Evolutionary conservation across 2,113 vertebrate species (phyloP), one percentile per base, ranked within the genome.

Genomic region (Noctilio leporinus): DNA sequence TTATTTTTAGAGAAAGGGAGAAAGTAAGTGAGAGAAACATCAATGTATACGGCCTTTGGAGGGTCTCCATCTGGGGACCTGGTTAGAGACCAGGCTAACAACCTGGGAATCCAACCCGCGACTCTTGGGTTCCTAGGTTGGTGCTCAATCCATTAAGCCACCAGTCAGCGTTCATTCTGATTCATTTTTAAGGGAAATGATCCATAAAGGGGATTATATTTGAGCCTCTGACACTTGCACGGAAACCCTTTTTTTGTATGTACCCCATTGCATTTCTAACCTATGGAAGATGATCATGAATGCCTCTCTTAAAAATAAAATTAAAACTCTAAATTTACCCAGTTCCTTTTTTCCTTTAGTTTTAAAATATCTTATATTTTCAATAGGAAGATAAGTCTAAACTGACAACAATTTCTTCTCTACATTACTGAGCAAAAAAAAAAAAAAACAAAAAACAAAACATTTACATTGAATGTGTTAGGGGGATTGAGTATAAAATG

Each of bases 131-230:
- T n/a, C n/a, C n/a, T n/a, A n/a, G n/a, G n/a, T n/a, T n/a, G n/a
- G n/a, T n/a, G n/a, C n/a, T n/a, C n/a, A n/a, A n/a, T n/a, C n/a
- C n/a, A n/a, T n/a, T n/a, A n/a, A n/a, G n/a, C n/a, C n/a, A n/a
- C n/a, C n/a, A n/a, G n/a, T n/a, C n/a, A n/a, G n/a, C n/a, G n/a
- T n/a, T n/a, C 8, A 95, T 96, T 97, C 93, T 9, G 95, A 92
- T n/a, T 91, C 49, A 96, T 96, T 96, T 83, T 95, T 84, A 51
- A 96, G 70, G 62, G 8, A 85, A 16, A 70, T 94, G 75, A 96
- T 59, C 92, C 55, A 76, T 83, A 86, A 95, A 91, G 16, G 83
- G 3, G 20, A 96, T 91, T 4, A 17, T 73, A 55, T 55, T 92
- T 94, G 90, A 81, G 73, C 85, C 69, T 57, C 87, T 96, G 64